Percentiles rank a stretch among this genome's conserved stretches.
Evolutionary conservation across 2,888 invertebrate species (phyloP).

Genomic region (Mayetiola destructor): DNA sequence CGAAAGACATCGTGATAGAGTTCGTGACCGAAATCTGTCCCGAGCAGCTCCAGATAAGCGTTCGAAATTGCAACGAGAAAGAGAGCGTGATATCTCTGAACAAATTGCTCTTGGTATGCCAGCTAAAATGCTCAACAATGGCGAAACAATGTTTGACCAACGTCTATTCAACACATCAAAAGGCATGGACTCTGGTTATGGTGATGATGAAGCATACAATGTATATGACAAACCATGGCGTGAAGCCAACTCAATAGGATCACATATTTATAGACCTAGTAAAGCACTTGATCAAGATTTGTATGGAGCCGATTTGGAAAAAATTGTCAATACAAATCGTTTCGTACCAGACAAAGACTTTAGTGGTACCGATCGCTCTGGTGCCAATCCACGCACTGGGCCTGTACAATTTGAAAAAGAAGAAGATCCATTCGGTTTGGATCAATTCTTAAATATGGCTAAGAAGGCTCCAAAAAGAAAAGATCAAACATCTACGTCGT

Average conservation of each 20-base stretch:
- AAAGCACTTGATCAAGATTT: slow-evolving; percentile 79
- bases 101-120: slow-evolving; percentile 96
- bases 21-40: slow-evolving; percentile 82
- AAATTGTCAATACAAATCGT: slow-evolving; percentile 75
- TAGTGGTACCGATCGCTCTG: slow-evolving; percentile 68
- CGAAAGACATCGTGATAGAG: slow-evolving; percentile 81
- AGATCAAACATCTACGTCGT: slow-evolving; percentile 24
- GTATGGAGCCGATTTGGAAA: slow-evolving; percentile 83
- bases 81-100: slow-evolving; percentile 95
- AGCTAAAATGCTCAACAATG: slow-evolving; percentile 52
- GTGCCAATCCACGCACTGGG: slow-evolving; percentile 54
- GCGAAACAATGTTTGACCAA: slow-evolving; percentile 86
- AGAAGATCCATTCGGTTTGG: slow-evolving; percentile 91
- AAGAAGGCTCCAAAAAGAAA: slow-evolving; percentile 65
- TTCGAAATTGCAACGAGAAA: slow-evolving; percentile 71
- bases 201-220: slow-evolving; percentile 93
- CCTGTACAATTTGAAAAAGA: slow-evolving; percentile 92
- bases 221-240: slow-evolving; percentile 99
- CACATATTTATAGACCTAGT: slow-evolving; percentile 79
- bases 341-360: slow-evolving; percentile 98
- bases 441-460: slow-evolving; percentile 94
- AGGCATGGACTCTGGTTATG: slow-evolving; percentile 84
- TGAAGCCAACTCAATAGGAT: slow-evolving; percentile 67
- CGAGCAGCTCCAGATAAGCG: slow-evolving; percentile 90
- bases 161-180: slow-evolving; percentile 85